Evolutionary conservation across 1,140 invertebrate species (phyloP), one percentile per base, ranked within the genome.

Genomic region (Stegodyphus mimosarum): DNA sequence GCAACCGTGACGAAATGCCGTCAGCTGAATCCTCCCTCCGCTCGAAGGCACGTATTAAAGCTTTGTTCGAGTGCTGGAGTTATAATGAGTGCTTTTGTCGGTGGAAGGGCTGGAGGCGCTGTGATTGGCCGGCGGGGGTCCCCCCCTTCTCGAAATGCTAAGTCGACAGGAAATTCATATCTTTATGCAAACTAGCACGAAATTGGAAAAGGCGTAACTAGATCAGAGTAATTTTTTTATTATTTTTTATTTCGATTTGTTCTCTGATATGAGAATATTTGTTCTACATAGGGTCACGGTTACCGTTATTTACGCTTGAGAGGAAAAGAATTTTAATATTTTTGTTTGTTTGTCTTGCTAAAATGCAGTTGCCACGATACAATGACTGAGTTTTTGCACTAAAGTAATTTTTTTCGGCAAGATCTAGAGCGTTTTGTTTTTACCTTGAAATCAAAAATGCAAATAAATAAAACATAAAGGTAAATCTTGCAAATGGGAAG

Each of bases 111-210:
- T 53, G 71, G 49, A 33, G 33, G 69, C 63, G 17, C 48, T 84
- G 49, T 51, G 48, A 84, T 84, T 84, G 81, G 81, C 52, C 55
- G 63, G 66, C 64, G 64, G 33, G 33, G 33, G 33, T 33, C 33
- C 33, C 33, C 33, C 33, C 33, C 33, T 33, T 33, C 33, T 33
- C 49, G 50, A 53, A 53, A 67, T 74, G 71, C 70, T 73, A 74
- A 64, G 80, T 83, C 80, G 73, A 73, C 81, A 60, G 81, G 81
- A 84, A 84, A 84, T 84, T 74, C 81, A 84, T 84, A 84, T 84
- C 72, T 84, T 84, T 84, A 84, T 84, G 81, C 81, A 84, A 84
- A 84, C 81, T 76, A 84, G 81, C 50, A 60, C 55, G 50, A 80
- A 80, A 80, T 80, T 80, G 77, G 77, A 80, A 80, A 80, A 71